Conservation (phyloP, 64 coral and sea anemone species). For the Montipora efflorescens region DNA sequence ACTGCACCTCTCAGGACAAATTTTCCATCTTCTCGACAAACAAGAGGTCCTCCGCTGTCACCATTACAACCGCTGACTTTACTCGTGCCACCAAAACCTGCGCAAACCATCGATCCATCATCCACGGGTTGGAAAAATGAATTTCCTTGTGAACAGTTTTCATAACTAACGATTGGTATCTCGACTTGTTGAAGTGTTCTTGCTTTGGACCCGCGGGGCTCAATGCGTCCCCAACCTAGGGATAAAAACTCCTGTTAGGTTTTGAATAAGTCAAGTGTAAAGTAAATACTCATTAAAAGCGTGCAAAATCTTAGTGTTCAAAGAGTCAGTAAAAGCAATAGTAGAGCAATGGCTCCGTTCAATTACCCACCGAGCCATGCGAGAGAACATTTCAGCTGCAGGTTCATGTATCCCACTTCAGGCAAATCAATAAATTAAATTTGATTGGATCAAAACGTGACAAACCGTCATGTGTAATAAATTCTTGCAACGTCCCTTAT, state of each 20-base stretch:
- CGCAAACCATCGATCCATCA: constrained; percentile 78
- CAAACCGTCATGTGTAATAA: too few relatives aligned
- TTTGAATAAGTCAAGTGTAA: too few relatives aligned
- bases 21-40: constrained; percentile 54
- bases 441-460: too few relatives aligned
- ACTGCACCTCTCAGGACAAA: constrained; percentile 71
- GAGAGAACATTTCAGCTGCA: too few relatives aligned
- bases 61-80: constrained; percentile 81
- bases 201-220: background rate
- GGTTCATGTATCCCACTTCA: too few relatives aligned
- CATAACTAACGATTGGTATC: constrained; percentile 64
- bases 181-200: constrained; percentile 54
- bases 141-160: constrained; percentile 71
- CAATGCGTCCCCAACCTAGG: constrained; percentile 26
- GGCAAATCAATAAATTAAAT: too few relatives aligned
- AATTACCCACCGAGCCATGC: too few relatives aligned
- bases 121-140: constrained; percentile 78
- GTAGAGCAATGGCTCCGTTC: too few relatives aligned
- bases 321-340: too few relatives aligned
- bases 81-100: constrained; percentile 59
- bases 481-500: too few relatives aligned
- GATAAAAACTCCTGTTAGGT: background rate
- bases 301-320: too few relatives aligned
- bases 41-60: constrained; percentile 86
- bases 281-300: too few relatives aligned